Base-by-base conservation (phyloP, 2,797 vertebrate genomes). In the Anguilla marmorata region DNA sequence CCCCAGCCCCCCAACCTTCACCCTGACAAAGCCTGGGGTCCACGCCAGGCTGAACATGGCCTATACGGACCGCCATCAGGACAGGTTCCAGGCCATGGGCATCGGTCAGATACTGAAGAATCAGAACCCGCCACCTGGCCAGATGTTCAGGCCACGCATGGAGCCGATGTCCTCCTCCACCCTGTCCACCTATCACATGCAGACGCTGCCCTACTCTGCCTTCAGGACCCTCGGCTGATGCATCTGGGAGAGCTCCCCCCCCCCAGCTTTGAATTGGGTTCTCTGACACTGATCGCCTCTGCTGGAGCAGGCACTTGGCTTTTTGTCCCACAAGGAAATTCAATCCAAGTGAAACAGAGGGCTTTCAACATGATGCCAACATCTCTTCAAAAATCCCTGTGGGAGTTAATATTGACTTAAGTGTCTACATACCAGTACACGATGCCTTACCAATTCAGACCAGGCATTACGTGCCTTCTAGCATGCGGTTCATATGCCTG, bases 21-120 rank as follows among this genome's bases (percentile, higher is more conserved):
- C 6, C 30, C 27, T n/a, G 33, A 19, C 48, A 14, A 5, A 52
- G 14, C 79, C 11, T 12, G 30, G 50, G 45, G 58, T 16, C 41
- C 60, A 45, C n/a, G 16, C 54, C 5, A 54, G 41, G 79, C 41
- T 24, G 79, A 30, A 33, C 12, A 0, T 5, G 12, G 41, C 45
- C 52, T 24, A 33, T 27, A 50, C 7, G 21, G 27, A 50, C 30
- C 58, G 58, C 56, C 98, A 98, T 92, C 96, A 98, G 86, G 96
- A 97, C 92, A 97, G 97, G 90, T 98, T 99, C 91, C 98, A 97
- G 79, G 98, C 97, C 54, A 98, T 98, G 97, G 98, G 98, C 84
- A 97, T 98, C 0, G 97, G 98, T 90, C 98, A 98, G 94, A 97
- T 99, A 93, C 92, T 98, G 24, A 96, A 97, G 60, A 98, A 98